Base-by-base conservation (phyloP, 2,797 vertebrate species). In the Manis javanica region DNA sequence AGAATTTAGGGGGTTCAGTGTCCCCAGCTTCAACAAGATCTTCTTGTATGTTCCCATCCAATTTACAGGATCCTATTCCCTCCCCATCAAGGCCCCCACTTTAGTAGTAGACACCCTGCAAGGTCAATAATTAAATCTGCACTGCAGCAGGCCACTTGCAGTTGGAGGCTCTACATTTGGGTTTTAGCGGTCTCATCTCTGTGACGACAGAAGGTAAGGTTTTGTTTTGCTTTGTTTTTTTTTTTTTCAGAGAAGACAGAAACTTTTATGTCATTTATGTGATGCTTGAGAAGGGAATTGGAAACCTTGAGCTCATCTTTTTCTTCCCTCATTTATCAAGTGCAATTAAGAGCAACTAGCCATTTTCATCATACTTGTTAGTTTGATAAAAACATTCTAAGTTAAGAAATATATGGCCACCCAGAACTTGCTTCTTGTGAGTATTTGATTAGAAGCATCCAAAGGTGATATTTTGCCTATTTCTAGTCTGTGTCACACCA, bases 381-480 rank as follows among this genome's bases (percentile, higher is more conserved):
- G 5, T 83, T 83, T 94, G 24, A 75, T 26, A 90, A 95, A 93
- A 79, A 66, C 57, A 4, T 51, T 72, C 66, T 72, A 74, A 59
- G 19, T 34, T 57, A 46, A 74, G 31, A 87, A 49, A 75, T 57
- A 55, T 26, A 49, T 64, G 31, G 12, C 57, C 31, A 46, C 23
- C 14, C 15, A 77, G 71, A 91, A 39, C 3, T 1, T 69, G 21
- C 21, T 63, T 87, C 24, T 75, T 94, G 9, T 34, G 77, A 49
- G 5, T 71, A 55, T 39, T 83, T 69, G 24, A 77, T 39, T 34
- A 64, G 21, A 15, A 66, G 6, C 51, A 34, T n/a, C 8, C 7
- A 66, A 79, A 85, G 21, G 21, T 66, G 21, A 51, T 34, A 64
- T 51, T 87, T 85, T 93, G 26, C 7, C 8, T 64, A 13, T 63